Base-by-base conservation (phyloP, 2,113 vertebrate species). In the Hyperoodon ampullatus region DNA sequence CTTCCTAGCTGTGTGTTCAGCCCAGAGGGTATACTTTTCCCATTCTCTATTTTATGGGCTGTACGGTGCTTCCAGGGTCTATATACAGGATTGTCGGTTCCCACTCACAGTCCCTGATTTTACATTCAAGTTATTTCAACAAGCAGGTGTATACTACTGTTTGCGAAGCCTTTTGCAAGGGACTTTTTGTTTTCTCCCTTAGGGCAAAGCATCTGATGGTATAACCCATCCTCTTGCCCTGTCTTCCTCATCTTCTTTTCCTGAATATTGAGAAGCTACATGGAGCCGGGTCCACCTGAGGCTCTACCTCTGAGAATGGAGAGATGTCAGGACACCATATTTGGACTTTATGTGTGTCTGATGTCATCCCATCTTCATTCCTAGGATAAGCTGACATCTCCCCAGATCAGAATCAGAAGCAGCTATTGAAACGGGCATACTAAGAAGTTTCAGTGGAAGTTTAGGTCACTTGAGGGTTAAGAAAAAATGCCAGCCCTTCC, bases 171-270 rank as follows among this genome's bases (percentile, higher is more conserved):
- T 44, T n/a, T 11, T 28, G 80, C 28, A 30, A 71, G 58, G 28
- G 4, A 33, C 18, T 55, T 75, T 78, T 71, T 16, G 5, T 75
- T 90, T 78, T 74, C 30, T 80, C 28, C 15, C 68, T 71, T 58
- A 90, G 47, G 55, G 39, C n/a, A 96, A 72, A 90, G 68, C 53
- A 11, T 63, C 68, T 61, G 42, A 15, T 21, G 19, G 18, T 11
- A 42, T 35, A 90, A 84, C 55, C 35, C 33, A 12, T 12, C 6
- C 15, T 8, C 3, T 42, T 13, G 0, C 19, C 0, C 0, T 3
- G 8, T n/a, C 58, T 47, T 18, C 65, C 24, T 16, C 30, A 75
- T 82, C 50, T 18, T 30, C 61, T 70, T 88, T 87, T 42, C 70
- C 53, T 30, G 11, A 65, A 39, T 7, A 5, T 28, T 50, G 42